phyloP scores from a whole-genome alignment of 2,888 invertebrate genomes.

The Plagodis pulveraria region DNA sequence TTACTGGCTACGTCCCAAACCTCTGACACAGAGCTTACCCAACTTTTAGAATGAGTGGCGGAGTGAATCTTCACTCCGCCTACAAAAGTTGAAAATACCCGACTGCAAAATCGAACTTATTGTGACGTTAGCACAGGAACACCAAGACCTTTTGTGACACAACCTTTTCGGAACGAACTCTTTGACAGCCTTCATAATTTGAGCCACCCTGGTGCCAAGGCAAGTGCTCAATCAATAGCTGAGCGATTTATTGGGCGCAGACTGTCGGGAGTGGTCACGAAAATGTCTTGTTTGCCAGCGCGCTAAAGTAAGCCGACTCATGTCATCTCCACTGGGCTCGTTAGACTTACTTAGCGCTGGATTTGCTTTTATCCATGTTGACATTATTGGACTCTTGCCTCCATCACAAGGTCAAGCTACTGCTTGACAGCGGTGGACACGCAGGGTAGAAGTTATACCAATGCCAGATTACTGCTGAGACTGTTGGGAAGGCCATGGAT shows the following conservation, averaged over 20 bases:
- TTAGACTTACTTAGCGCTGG: conserved; percentile 41
- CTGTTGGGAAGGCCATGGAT: conserved; percentile 51
- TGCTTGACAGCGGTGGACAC: conserved; percentile 38
- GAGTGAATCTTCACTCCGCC: conserved; percentile 10
- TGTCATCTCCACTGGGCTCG: conserved; percentile 37
- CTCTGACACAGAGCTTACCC: conserved; percentile 28
- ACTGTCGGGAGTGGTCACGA: conserved; percentile 48
- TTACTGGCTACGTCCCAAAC: conserved; percentile 29
- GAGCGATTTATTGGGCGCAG: conserved; percentile 58
- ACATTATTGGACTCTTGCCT: conserved; percentile 35
- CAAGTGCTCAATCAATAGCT: conserved; percentile 40
- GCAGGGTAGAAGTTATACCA: conserved; percentile 41
- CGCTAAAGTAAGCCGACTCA: conserved; percentile 50
- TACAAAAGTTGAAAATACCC: conserved; percentile 26
- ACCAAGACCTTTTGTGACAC: conserved; percentile 38
- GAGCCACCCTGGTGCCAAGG: conserved; percentile 27
- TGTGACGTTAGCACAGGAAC: conserved; percentile 38
- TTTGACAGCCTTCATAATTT: conserved; percentile 39
- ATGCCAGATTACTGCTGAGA: conserved; percentile 50
- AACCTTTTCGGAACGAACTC: conserved; percentile 27
- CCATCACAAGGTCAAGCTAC: conserved; percentile 30
- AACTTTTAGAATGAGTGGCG: neutral
- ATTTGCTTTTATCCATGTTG: conserved; percentile 35
- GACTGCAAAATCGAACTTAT: conserved; percentile 8
- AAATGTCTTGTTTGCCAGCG: conserved; percentile 52